phyloP scores from a whole-genome alignment of 2,113 vertebrate species.

The Elephas maximus region DNA sequence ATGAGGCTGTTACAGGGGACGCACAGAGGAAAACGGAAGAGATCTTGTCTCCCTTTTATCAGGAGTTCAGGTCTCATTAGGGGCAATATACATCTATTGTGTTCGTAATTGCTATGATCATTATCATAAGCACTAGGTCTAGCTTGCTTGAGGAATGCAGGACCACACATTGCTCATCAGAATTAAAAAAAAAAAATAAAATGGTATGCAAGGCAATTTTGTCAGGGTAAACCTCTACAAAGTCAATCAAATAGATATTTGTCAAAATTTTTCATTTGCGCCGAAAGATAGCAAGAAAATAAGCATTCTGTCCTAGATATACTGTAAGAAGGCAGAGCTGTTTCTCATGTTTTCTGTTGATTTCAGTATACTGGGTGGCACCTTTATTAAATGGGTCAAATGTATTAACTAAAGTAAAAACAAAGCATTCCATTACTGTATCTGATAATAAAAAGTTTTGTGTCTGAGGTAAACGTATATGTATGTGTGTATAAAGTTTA shows the following conservation, averaged over 20 bases:
- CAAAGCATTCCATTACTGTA: constrained; percentile 55
- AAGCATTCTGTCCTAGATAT: neutral
- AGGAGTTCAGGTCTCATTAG: constrained; percentile 78
- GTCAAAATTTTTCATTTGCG: constrained; percentile 50
- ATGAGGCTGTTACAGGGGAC: constrained; percentile 64
- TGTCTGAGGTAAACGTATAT: constrained; percentile 31
- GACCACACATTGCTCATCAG: constrained; percentile 64
- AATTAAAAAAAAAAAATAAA: constrained; percentile 72
- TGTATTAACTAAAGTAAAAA: constrained; percentile 66
- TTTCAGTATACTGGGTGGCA: constrained; percentile 11
- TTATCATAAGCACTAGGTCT: constrained; percentile 77
- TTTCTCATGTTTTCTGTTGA: constrained; percentile 25
- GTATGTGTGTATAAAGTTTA: neutral
- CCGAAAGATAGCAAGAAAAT: constrained; percentile 45
- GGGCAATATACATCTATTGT: constrained; percentile 77
- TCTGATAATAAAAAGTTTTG: constrained; percentile 62
- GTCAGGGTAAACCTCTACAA: constrained; percentile 31
- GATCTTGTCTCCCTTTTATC: constrained; percentile 73
- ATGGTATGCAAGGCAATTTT: constrained; percentile 52
- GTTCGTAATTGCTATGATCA: constrained; percentile 82
- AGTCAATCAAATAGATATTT: constrained; percentile 12
- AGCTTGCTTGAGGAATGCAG: constrained; percentile 72
- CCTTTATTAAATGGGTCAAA: constrained; percentile 55
- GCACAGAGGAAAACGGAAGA: constrained; percentile 49
- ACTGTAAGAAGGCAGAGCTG: neutral